These are phyloP conservation scores for Sitta europaea DNA, from an alignment of 2,113 vertebrate species.

Conservation along the genomic window DNA sequence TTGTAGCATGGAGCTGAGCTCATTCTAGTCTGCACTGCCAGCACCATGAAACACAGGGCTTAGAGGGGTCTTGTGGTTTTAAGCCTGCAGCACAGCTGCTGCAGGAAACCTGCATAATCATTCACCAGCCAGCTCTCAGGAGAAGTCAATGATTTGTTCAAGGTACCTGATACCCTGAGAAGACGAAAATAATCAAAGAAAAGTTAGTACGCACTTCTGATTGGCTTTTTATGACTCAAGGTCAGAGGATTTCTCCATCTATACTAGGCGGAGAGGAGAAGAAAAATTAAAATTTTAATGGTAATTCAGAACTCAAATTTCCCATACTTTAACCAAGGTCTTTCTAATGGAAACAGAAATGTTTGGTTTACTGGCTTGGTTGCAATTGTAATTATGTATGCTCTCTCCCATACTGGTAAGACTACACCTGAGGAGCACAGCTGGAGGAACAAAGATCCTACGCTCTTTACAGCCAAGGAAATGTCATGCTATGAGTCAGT, in stretches of 20 bases:
- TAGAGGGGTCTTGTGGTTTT: neutral
- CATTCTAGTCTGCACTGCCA: neutral
- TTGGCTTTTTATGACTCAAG: neutral
- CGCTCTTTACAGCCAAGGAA: neutral
- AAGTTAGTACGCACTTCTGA: neutral
- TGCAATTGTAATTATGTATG: neutral
- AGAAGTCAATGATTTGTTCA: neutral
- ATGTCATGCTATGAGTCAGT: rapidly evolving
- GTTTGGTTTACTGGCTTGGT: neutral
- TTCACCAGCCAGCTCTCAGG: neutral
- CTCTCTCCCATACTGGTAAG: neutral
- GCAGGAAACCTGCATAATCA: neutral
- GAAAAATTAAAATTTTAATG: neutral
- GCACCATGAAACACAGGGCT: neutral
- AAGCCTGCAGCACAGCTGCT: neutral
- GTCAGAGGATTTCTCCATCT: neutral
- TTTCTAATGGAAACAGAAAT: neutral
- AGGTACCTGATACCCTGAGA: neutral
- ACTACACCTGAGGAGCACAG: neutral
- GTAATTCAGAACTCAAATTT: neutral
- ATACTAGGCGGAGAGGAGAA: neutral
- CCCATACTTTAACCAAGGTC: neutral
- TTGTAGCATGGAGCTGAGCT: neutral
- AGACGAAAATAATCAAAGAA: neutral
- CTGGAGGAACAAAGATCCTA: neutral